A percentile compares a stretch with the other conserved stretches of the same genome.
These are phyloP conservation scores for Mystacornis crossleyi DNA, from an alignment of 2,113 vertebrate species.

Conservation along the genomic window DNA sequence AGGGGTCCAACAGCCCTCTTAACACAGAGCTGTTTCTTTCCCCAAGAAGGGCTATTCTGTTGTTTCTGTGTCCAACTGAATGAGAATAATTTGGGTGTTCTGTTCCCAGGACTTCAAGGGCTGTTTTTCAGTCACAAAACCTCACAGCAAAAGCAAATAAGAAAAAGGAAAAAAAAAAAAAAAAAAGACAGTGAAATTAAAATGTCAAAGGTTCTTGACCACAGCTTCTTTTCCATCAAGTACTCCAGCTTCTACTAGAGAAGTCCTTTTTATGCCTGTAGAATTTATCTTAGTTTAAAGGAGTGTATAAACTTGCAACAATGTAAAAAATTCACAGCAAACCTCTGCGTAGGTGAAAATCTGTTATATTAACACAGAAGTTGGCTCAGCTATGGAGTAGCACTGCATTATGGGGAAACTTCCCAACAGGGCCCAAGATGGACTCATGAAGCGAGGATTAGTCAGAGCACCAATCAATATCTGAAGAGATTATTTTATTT, in stretches of 20 bases:
- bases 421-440: neutral
- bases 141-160: neutral
- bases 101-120: neutral
- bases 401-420: neutral
- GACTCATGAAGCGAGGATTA: neutral
- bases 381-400: neutral
- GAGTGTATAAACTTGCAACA: neutral
- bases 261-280: neutral
- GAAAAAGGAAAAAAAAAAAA: neutral
- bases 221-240: neutral
- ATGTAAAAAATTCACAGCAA: neutral
- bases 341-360: neutral
- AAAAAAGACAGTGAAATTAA: neutral
- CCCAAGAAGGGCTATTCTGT: neutral
- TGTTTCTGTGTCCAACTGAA: fast-evolving
- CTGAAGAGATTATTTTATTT: conserved; percentile 47
- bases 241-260: neutral
- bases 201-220: neutral
- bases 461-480: conserved; percentile 34
- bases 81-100: neutral
- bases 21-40: neutral
- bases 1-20: neutral
- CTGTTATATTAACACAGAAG: neutral
- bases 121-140: neutral
- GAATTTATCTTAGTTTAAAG: neutral